Evolutionary conservation across 92 coral and sea anemone species (phyloP).

Genomic region (Palythoa heliodiscus): DNA sequence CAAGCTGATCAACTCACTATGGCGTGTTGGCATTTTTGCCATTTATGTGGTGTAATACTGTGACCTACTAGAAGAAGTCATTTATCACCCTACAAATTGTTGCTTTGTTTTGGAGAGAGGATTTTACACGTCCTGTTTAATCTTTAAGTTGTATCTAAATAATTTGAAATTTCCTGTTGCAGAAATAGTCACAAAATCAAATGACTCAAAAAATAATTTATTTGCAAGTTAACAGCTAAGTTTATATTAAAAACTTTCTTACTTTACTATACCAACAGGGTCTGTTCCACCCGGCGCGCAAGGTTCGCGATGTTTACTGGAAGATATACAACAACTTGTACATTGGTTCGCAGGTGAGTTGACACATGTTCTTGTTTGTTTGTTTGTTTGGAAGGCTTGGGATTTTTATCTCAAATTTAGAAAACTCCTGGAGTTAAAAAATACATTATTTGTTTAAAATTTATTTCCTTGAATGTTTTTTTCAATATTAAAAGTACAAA

Average conservation of each 20-base stretch:
- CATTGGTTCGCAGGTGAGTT: slow-evolving; percentile 96
- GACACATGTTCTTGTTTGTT: background rate
- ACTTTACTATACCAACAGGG: slow-evolving; percentile 60
- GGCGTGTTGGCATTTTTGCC: too few species aligned
- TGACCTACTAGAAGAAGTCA: too few species aligned
- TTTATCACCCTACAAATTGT: too few species aligned
- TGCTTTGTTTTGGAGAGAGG: background rate
- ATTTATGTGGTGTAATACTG: too few species aligned
- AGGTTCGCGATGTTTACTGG: slow-evolving; percentile 99
- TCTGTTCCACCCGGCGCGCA: slow-evolving; percentile 97
- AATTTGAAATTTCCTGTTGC: background rate
- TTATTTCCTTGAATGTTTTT: background rate
- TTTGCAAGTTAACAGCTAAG: background rate
- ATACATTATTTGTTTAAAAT: background rate
- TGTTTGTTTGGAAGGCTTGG: background rate
- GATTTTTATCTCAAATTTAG: background rate
- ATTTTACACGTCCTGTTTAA: background rate
- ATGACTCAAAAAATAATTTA: background rate
- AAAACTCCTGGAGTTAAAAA: background rate
- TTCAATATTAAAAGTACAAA: too few species aligned
- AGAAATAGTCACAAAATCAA: background rate
- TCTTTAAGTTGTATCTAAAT: background rate
- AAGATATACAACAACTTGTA: slow-evolving; percentile 96
- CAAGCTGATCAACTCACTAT: too few species aligned
- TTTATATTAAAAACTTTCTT: background rate